Base-by-base conservation (phyloP, 2,888 invertebrate genomes). In the Papilio gigon region DNA sequence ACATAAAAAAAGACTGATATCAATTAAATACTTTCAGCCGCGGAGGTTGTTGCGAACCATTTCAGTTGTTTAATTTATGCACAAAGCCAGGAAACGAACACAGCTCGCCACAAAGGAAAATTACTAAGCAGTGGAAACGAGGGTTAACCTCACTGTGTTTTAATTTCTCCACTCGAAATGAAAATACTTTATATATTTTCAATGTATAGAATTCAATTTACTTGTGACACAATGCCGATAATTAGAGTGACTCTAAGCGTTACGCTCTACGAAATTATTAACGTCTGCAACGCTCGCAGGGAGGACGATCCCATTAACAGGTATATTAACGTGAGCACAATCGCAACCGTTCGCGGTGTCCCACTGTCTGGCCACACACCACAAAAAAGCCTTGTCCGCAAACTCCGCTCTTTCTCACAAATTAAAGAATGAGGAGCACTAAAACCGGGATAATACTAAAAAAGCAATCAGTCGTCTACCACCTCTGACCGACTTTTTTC, bases 91-190 rank as follows among this genome's bases (percentile, higher is more conserved):
- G 42, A 65, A 58, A 44, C 42, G 65, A 33, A 58, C 35, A 35
- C 25, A 35, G 22, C 65, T 20, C 42, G 30, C 30, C 22, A 65
- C 65, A 65, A 65, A 59, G 33, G 44, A 65, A 53, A 56, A 65
- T 56, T 58, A 65, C 44, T 33, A 65, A 65, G 42, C 65, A 42
- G 33, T 65, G 58, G 65, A 42, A 58, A 65, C 58, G 59, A 65
- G 58, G 33, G 33, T 65, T 58, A 58, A 65, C 42, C 44, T 44
- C 33, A 17, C 44, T 5, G 20, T 20, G 40, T n/a, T 65, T 58
- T 65, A 37, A 64, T 53, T 27, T 27, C n/a, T 30, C 14, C 9
- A 58, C 12, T 33, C 12, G 12, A 22, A 20, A 65, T 25, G n/a
- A 44, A 58, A 65, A 65, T 9, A 58, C 27, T 53, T 53, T 27